Conservation (phyloP, 1,140 invertebrate genomes). For the Augochlora pura region DNA sequence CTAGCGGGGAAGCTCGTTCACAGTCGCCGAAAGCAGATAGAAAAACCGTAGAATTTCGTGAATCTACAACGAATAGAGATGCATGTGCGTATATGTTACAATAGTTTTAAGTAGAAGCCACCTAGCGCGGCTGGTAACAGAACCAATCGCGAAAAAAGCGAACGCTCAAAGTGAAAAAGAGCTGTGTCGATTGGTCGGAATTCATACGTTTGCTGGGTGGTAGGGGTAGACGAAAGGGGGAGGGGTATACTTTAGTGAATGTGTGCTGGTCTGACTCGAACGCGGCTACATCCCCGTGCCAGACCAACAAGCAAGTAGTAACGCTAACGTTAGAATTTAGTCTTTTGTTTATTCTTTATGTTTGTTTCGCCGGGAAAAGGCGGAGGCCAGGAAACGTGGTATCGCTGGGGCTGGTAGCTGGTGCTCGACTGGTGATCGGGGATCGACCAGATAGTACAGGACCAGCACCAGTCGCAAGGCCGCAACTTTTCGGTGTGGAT, state of each 20-base stretch:
- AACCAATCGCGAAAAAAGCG: background rate
- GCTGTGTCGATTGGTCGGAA: slow-evolving; percentile 10
- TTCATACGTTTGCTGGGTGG: background rate
- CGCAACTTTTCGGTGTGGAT: slow-evolving; percentile 20
- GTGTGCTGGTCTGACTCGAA: slow-evolving; percentile 37
- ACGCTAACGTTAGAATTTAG: slow-evolving; percentile 44
- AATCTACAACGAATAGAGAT: background rate
- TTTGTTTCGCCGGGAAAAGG: slow-evolving; percentile 18
- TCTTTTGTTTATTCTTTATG: slow-evolving; percentile 51
- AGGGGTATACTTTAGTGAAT: background rate
- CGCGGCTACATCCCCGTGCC: slow-evolving; percentile 49
- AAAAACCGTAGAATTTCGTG: slow-evolving; percentile 4
- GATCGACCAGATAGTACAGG: slow-evolving; percentile 1
- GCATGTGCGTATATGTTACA: background rate
- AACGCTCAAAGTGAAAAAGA: background rate
- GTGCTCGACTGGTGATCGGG: slow-evolving; percentile 10
- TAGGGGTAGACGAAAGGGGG: background rate
- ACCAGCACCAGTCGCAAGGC: slow-evolving; percentile 1
- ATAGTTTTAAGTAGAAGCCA: background rate
- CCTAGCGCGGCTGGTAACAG: background rate
- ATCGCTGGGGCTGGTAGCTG: slow-evolving; percentile 3
- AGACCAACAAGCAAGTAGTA: slow-evolving; percentile 51
- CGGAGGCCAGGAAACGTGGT: background rate
- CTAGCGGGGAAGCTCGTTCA: too few species aligned
- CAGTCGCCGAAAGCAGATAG: too few species aligned